Base-by-base conservation (phyloP, 1,140 invertebrate genomes). In the Zaprionus tsacasi region DNA sequence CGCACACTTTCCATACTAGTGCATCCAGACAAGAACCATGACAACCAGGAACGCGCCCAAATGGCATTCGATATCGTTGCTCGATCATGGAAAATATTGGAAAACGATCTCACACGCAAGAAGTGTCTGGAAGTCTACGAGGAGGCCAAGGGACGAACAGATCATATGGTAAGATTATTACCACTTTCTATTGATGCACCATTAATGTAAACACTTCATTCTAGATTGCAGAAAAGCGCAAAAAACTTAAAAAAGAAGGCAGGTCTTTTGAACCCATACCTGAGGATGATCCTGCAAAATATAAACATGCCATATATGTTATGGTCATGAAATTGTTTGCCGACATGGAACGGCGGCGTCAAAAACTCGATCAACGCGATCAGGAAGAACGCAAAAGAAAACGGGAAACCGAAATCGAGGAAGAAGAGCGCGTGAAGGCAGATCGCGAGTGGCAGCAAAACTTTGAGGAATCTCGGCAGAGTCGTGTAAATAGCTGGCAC, bases 291-390 rank as follows among this genome's bases (percentile, higher is more conserved):
- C 96, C 97, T 43, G 95, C 95, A 50, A 97, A 98, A 93, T 98
- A 97, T 86, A 98, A 97, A 93, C 98, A 99, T 94, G 96, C 98
- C 17, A 95, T 99, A 17, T 99, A 99, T 94, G 98, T 99, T 11
- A 97, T 99, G 95, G 99, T 98, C 4, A 99, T 99, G 97, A 99
- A 99, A 95, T 93, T 99, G 35, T 99, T 99, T 95, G 99, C 98
- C 58, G 98, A 99, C 93, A 96, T 99, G 95, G 98, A 98, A 93
- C 93, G 97, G 70, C 96, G 98, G 94, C 94, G 96, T 67, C 95
- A 97, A 83, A 96, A 97, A 82, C 93, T 97, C 45, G 97, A 98
- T 83, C 95, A 96, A 15, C 94, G 98, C 80, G 98, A 98, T 83
- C 97, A 97, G 93, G 98, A 99, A 92, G 98, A 99, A 91, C 95